Evolutionary conservation across 37 sponge, comb jelly and placozoan genomes (phyloP).

Genomic region (Aphrocallistes beatrix): DNA sequence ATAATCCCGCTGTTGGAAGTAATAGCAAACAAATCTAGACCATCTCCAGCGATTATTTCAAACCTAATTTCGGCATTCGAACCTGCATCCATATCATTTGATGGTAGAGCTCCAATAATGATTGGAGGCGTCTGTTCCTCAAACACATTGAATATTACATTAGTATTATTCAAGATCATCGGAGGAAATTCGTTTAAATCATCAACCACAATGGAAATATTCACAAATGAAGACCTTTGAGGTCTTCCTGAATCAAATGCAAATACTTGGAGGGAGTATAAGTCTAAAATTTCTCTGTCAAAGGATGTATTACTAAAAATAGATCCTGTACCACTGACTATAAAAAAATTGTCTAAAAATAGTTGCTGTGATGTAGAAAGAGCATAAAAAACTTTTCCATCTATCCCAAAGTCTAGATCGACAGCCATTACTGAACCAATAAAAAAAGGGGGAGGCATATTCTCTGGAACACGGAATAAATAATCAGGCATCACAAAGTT

Average conservation of each 20-base stretch:
- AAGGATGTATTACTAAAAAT: neutral
- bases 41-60: conserved; percentile 17
- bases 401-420: conserved; percentile 13
- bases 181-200: conserved; percentile 21
- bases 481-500: neutral
- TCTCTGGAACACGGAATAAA: neutral
- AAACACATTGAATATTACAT: neutral
- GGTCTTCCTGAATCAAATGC: conserved; percentile 18
- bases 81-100: conserved; percentile 14
- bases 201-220: neutral
- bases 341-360: neutral
- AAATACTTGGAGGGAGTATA: neutral
- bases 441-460: neutral
- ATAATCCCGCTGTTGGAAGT: neutral
- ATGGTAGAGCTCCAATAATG: neutral
- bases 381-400: conserved; percentile 5
- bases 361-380: neutral
- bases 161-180: neutral
- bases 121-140: conserved; percentile 5
- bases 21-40: neutral
- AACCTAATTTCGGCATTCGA: conserved; percentile 18
- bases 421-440: neutral
- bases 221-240: neutral
- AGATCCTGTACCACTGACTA: neutral
- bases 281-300: neutral